Evolutionary conservation across 2,797 vertebrate genomes (phyloP).

Genomic region (Tamandua tetradactyla): DNA sequence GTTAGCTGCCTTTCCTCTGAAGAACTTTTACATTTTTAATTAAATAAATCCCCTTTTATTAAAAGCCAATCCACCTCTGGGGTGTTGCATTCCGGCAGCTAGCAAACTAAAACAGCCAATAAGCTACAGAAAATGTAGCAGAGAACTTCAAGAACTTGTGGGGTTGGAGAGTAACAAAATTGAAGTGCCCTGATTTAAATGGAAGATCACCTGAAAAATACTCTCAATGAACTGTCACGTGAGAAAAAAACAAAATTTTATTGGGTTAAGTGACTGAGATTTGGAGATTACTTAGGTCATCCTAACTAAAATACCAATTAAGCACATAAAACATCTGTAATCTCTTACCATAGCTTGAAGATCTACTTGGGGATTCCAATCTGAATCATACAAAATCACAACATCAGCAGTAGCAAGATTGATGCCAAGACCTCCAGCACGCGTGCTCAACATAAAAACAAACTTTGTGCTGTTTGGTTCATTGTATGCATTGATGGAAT

Average conservation of each 20-base stretch:
- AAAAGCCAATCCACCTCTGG: no score
- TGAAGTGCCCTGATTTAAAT: not conserved
- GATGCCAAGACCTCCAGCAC: constrained; percentile 98
- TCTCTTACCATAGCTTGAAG: constrained; percentile 97
- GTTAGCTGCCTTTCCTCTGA: no score
- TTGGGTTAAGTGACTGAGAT: not conserved
- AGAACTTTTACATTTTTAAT: no score
- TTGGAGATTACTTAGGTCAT: not conserved
- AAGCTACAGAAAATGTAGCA: not conserved
- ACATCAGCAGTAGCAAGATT: constrained; percentile 99
- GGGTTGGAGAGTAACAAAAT: not conserved
- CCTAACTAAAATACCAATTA: not conserved
- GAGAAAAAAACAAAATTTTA: constrained; percentile 35
- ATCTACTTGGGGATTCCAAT: constrained; percentile 99
- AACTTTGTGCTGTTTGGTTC: constrained; percentile 96
- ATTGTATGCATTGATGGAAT: constrained; percentile 96
- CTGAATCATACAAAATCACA: constrained; percentile 98
- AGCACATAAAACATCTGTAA: not conserved
- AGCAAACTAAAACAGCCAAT: no score
- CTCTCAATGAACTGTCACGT: not conserved
- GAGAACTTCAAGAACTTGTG: not conserved
- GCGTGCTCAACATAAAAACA: constrained; percentile 98
- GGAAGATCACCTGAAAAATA: not conserved
- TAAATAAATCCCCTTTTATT: no score
- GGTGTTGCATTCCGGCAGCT: no score